Evolutionary conservation across 2,113 vertebrate species (phyloP).

Genomic region (Anoplopoma fimbria): DNA sequence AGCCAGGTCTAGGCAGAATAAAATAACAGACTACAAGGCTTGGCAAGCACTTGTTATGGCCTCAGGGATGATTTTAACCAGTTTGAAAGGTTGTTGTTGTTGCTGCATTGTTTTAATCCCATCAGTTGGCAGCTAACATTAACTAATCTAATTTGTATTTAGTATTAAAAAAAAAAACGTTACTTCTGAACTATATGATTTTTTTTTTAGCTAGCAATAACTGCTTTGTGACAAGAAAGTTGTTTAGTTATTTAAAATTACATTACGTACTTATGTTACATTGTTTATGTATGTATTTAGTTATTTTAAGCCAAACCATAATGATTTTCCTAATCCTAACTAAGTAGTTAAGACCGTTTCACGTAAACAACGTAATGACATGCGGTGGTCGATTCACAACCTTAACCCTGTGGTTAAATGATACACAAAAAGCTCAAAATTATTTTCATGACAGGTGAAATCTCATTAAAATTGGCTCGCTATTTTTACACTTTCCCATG

Average conservation of each 20-base stretch:
- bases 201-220: not conserved
- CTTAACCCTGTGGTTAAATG: not conserved
- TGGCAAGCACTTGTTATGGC: conserved; percentile 30
- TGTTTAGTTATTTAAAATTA: too few relatives aligned
- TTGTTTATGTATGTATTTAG: too few relatives aligned
- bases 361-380: not conserved
- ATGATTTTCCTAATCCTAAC: not conserved
- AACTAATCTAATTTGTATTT: conserved; percentile 4
- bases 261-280: too few relatives aligned
- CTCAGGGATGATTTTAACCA: conserved; percentile 17
- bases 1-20: conserved; percentile 21
- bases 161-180: not conserved
- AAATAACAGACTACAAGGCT: not conserved
- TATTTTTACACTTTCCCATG: not conserved
- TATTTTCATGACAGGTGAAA: not conserved
- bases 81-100: conserved; percentile 8
- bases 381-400: not conserved
- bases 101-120: not conserved
- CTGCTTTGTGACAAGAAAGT: too few relatives aligned
- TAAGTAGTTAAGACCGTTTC: not conserved
- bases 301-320: too few relatives aligned
- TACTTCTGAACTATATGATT: not conserved
- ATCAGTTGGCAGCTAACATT: conserved; percentile 15
- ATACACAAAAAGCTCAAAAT: not conserved
- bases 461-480: not conserved